Evolutionary conservation across 2,888 invertebrate genomes (phyloP).

Genomic region (Taphrorychus bicolor): DNA sequence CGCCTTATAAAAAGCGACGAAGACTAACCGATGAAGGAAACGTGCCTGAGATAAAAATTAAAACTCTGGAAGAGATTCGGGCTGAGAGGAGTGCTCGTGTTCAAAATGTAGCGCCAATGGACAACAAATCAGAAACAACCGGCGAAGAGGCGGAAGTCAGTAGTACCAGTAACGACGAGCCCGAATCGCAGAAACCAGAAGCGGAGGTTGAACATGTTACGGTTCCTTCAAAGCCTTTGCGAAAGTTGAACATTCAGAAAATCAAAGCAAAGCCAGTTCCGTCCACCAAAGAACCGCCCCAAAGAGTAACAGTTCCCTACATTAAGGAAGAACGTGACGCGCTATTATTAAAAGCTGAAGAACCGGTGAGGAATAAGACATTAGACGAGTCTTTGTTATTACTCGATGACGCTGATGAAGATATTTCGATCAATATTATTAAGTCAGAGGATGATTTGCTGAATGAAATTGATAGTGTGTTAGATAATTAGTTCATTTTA

Average conservation of each 20-base stretch:
- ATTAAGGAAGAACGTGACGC: too few relatives aligned
- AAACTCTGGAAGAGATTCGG: conserved; percentile 59
- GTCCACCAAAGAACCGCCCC: background rate
- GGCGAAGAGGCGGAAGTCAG: conserved; percentile 51
- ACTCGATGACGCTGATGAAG: conserved; percentile 53
- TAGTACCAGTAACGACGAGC: conserved; percentile 48
- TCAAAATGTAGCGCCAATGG: background rate
- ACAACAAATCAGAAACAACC: conserved; percentile 13
- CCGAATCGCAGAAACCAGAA: background rate
- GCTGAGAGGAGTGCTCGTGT: conserved; percentile 48
- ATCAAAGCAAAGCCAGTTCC: background rate
- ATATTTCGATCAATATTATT: conserved; percentile 48
- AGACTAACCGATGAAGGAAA: conserved; percentile 41
- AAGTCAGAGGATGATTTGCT: conserved; percentile 58
- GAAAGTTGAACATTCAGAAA: conserved; percentile 20
- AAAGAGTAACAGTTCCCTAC: too few relatives aligned
- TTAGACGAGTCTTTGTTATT: conserved; percentile 53
- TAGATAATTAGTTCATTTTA: too few relatives aligned
- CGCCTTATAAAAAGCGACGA: conserved; percentile 9
- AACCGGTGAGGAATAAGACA: conserved; percentile 40
- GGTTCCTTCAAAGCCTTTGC: conserved; percentile 20
- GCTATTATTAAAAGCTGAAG: background rate
- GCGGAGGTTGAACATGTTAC: background rate
- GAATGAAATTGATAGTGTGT: conserved; percentile 59
- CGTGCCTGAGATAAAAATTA: conserved; percentile 53